phyloP scores from a whole-genome alignment of 2,797 vertebrate genomes.

The Mus caroli region DNA sequence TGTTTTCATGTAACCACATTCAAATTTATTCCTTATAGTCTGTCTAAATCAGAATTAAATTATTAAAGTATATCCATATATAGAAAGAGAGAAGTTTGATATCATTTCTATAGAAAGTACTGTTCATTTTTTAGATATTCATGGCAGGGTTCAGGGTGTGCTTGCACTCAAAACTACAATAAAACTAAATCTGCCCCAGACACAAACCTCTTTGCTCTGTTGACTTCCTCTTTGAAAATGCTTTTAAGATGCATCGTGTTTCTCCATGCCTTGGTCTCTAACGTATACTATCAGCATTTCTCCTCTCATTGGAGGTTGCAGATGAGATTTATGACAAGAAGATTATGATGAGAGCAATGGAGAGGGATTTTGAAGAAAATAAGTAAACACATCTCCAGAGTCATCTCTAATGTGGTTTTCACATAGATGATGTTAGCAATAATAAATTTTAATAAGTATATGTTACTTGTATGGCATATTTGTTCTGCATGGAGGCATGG shows the following conservation, averaged over 20 bases:
- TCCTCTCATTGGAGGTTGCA: background rate
- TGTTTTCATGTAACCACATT: constrained; percentile 25
- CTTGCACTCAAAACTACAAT: background rate
- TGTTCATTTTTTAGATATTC: constrained; percentile 47
- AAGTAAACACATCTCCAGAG: background rate
- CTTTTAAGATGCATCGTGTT: background rate
- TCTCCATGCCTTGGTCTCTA: background rate
- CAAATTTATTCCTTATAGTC: background rate
- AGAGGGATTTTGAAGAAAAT: constrained; percentile 33
- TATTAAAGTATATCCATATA: background rate
- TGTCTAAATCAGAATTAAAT: constrained; percentile 29
- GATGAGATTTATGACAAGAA: background rate
- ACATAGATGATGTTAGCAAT: background rate
- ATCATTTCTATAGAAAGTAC: constrained; percentile 31
- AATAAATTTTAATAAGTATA: background rate
- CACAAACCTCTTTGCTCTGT: background rate
- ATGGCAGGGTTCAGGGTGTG: background rate
- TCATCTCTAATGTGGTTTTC: background rate
- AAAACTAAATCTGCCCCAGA: background rate
- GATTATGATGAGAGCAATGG: background rate
- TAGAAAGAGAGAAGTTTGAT: background rate
- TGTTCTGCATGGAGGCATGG: background rate
- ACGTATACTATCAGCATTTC: background rate
- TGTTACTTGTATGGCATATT: background rate
- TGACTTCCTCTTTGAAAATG: background rate